Base-by-base conservation (phyloP, 2,797 vertebrate species). In the Prionace glauca region DNA sequence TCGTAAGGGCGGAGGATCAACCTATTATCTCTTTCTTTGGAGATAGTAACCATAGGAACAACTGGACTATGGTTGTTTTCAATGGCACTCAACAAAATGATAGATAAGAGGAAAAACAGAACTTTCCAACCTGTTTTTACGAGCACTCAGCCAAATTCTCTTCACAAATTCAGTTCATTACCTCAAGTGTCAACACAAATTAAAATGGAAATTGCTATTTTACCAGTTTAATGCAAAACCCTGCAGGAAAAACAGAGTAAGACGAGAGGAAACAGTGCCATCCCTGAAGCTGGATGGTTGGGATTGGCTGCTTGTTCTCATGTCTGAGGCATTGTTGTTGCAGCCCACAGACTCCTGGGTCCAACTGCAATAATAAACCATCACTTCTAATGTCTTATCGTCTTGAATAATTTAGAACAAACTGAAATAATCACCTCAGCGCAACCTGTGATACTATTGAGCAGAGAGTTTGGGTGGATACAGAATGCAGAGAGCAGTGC, bases 41-140 rank as follows among this genome's bases (percentile, higher is more conserved):
- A 65, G 32, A 90, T 90, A 62, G 87, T 62, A 90, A 90, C 87
- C 87, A 90, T 90, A n/a, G 87, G 87, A 90, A 90, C 87, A 62
- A 60, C 87, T 62, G 14, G 29, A 32, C 32, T 22, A 41, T 0
- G 0, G 74, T 84, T 45, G 81, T 45, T 45, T 84, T 36, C 18
- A 90, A 90, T 90, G 56, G 87, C 29, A 90, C 56, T 65, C 60
- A 29, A 90, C 56, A 90, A 62, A 62, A 62, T 65, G 29, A 90
- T 90, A 90, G 87, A 60, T n/a, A 7, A 32, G 29, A n/a, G 29
- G 8, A 90, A 62, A n/a, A n/a, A 90, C 14, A 62, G 12, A 90
- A 90, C n/a, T 90, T 90, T 65, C n/a, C 60, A 65, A n/a, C 60
- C 56, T n/a, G 29, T 62, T 29, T 90, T 32, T 18, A 62, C 5